phyloP scores from a whole-genome alignment of 1,140 invertebrate species.

The Stratiolaelaps scimitus region DNA sequence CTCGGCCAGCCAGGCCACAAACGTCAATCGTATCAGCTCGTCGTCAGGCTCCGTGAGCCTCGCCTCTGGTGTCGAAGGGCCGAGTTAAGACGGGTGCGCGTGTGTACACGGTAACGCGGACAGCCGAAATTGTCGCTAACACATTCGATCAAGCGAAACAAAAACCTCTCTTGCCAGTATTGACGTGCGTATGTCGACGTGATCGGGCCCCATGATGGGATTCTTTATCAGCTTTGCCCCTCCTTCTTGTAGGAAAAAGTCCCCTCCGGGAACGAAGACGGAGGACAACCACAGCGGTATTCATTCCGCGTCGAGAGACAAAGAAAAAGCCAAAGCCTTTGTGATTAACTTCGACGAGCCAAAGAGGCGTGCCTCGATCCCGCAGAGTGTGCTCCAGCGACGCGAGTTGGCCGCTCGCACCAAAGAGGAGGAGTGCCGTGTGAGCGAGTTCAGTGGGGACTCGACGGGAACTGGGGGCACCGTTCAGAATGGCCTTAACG shows the following conservation, averaged over 20 bases:
- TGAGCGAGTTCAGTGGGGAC: conserved; percentile 18
- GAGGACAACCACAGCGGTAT: neutral
- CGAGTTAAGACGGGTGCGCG: too few species aligned
- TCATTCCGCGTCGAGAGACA: too few species aligned
- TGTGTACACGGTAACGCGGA: too few species aligned
- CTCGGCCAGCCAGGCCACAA: too few species aligned
- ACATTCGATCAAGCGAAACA: too few species aligned
- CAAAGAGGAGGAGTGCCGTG: conserved; percentile 23
- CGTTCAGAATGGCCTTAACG: neutral
- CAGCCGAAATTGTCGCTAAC: too few species aligned
- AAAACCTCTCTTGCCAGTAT: too few species aligned
- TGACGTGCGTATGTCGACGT: too few species aligned
- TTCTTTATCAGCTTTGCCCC: conserved; percentile 5
- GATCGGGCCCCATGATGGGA: neutral
- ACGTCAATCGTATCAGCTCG: too few species aligned
- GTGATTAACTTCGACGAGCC: conserved; percentile 27
- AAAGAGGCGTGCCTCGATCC: conserved; percentile 18
- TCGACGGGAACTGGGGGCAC: neutral
- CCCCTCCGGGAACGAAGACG: neutral
- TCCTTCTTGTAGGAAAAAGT: conserved; percentile 8
- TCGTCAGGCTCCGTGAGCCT: too few species aligned
- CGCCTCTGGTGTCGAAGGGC: too few species aligned
- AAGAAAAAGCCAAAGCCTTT: conserved; percentile 25
- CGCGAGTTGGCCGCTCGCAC: conserved; percentile 1
- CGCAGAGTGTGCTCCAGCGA: conserved; percentile 17